Evolutionary conservation across 2,113 vertebrate genomes (phyloP).

Genomic region (Oenanthe oenanthe): DNA sequence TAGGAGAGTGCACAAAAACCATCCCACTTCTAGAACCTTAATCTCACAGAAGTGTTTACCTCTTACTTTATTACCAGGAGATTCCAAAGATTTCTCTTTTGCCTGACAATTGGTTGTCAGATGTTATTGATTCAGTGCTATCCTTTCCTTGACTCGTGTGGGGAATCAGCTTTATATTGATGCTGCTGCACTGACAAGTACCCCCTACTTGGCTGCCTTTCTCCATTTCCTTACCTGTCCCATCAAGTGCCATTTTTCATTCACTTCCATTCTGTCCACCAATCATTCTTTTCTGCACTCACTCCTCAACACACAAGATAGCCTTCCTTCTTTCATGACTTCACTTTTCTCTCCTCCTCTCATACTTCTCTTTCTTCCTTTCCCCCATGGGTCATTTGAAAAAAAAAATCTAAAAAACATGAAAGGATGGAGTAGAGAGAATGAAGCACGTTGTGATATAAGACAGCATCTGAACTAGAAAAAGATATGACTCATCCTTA

Average conservation of each 20-base stretch:
- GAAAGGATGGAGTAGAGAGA: not conserved
- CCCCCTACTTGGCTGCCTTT: not conserved
- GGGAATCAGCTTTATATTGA: not conserved
- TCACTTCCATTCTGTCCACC: not conserved
- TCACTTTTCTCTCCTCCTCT: not conserved
- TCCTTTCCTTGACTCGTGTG: not conserved
- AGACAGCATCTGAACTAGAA: not conserved
- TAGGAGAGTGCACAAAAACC: not conserved
- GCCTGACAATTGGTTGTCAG: not conserved
- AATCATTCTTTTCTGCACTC: not conserved
- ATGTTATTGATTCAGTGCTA: not conserved
- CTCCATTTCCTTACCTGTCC: not conserved
- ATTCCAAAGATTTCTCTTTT: not conserved
- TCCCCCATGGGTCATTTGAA: accelerated
- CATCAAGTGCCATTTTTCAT: not conserved
- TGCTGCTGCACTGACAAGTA: not conserved
- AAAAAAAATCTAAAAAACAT: not conserved
- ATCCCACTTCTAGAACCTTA: not conserved
- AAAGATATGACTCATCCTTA: not conserved
- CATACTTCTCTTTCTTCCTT: not conserved
- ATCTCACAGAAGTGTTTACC: not conserved
- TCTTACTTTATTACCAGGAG: not conserved
- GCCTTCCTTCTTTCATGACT: not conserved
- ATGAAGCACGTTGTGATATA: not conserved
- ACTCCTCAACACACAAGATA: not conserved